These are phyloP conservation scores for Columba guinea DNA, from an alignment of 2,797 vertebrate species.

Conservation along the genomic window DNA sequence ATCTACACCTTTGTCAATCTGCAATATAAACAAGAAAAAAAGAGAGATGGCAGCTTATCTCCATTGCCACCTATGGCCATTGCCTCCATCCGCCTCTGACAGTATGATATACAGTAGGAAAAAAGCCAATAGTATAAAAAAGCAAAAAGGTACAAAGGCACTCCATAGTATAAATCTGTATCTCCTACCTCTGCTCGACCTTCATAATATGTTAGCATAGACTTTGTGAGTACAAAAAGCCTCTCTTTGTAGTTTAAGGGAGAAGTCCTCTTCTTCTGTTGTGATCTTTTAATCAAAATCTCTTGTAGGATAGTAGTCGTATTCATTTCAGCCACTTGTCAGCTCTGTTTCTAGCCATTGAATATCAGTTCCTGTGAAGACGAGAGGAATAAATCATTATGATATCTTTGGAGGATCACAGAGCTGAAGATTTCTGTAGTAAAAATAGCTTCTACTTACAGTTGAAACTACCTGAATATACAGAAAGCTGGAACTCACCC, in stretches of 20 bases:
- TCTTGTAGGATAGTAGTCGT: slow-evolving; percentile 86
- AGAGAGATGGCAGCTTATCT: not conserved
- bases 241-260: slow-evolving; percentile 94
- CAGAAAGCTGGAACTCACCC: not conserved
- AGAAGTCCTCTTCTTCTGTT: slow-evolving; percentile 93
- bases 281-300: slow-evolving; percentile 92
- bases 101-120: not conserved
- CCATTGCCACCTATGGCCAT: not conserved
- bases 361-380: slow-evolving; percentile 70
- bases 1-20: not conserved
- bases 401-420: not conserved
- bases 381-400: not conserved
- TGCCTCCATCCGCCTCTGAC: not conserved
- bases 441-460: not conserved
- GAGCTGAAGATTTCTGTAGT: not conserved
- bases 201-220: slow-evolving; percentile 88
- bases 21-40: not conserved
- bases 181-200: slow-evolving; percentile 85
- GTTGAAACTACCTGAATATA: not conserved
- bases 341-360: slow-evolving; percentile 78
- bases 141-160: not conserved
- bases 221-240: slow-evolving; percentile 89
- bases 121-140: not conserved
- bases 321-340: slow-evolving; percentile 85
- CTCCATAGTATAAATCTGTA: not conserved